phyloP scores from a whole-genome alignment of 2,888 invertebrate genomes.

The Dioctria linearis region DNA sequence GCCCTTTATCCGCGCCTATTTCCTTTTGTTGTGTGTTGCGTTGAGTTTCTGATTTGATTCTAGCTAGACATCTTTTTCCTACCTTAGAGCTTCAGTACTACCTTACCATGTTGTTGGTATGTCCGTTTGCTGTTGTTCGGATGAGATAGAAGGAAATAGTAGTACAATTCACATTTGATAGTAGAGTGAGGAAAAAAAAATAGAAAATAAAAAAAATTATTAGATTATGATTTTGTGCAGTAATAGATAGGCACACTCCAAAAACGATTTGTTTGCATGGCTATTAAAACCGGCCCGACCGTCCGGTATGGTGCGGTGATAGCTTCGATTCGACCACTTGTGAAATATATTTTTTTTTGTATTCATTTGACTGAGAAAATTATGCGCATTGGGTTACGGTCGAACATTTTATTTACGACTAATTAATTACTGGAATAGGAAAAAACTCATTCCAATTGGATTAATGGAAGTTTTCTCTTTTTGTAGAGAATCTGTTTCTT shows the following conservation, averaged over 20 bases:
- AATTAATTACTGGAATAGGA: slow-evolving; percentile 15
- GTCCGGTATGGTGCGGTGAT: neutral
- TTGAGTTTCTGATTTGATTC: slow-evolving; percentile 33
- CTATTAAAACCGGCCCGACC: slow-evolving; percentile 29
- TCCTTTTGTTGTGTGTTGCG: neutral
- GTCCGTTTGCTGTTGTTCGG: neutral
- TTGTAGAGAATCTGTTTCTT: slow-evolving; percentile 41
- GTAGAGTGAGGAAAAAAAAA: slow-evolving; percentile 5
- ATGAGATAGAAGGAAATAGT: neutral
- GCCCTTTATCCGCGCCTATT: neutral
- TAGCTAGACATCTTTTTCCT: slow-evolving; percentile 4
- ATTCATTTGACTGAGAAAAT: neutral
- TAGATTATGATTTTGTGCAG: slow-evolving; percentile 48
- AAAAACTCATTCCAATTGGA: neutral
- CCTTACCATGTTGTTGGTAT: slow-evolving; percentile 11
- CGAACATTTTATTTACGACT: slow-evolving; percentile 20
- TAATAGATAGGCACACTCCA: slow-evolving; percentile 46
- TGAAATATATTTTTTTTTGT: neutral
- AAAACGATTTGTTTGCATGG: slow-evolving; percentile 50
- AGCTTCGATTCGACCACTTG: slow-evolving; percentile 24
- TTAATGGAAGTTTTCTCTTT: neutral
- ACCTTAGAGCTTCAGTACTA: neutral
- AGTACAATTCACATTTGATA: neutral
- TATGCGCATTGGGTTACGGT: neutral
- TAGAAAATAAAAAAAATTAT: slow-evolving; percentile 26